Percentiles rank a stretch among this genome's conserved stretches.
phyloP scores from a whole-genome alignment of 2,888 invertebrate species.

The Eumacrocentrus americanus region DNA sequence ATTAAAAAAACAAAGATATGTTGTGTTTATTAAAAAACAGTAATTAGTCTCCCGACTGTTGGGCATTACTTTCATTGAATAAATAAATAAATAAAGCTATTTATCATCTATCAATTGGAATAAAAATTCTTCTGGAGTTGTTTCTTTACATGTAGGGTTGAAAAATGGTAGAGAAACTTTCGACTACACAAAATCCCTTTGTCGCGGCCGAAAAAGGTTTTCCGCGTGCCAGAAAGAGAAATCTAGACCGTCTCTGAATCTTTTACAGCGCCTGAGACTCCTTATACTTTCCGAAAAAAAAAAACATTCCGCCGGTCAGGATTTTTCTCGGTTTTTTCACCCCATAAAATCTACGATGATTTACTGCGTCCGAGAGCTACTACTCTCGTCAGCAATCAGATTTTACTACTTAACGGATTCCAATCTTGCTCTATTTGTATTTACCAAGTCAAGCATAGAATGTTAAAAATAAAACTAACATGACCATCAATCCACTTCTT shows the following conservation, averaged over 20 bases:
- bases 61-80: too few relatives aligned
- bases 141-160: neutral
- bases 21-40: constrained; percentile 14
- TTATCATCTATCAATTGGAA: neutral
- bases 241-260: constrained; percentile 32
- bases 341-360: constrained; percentile 22
- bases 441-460: constrained; percentile 1
- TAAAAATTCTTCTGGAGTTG: neutral
- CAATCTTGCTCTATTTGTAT: constrained; percentile 15
- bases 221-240: constrained; percentile 34
- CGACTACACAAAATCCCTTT: neutral
- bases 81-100: neutral
- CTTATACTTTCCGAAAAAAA: constrained; percentile 32
- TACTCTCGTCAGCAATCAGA: constrained; percentile 7
- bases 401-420: neutral
- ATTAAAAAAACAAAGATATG: neutral
- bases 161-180: neutral
- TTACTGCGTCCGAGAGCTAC: constrained; percentile 13
- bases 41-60: constrained; percentile 8
- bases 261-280: constrained; percentile 37
- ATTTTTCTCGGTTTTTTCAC: constrained; percentile 20
- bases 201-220: constrained; percentile 19
- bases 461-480: constrained; percentile 5
- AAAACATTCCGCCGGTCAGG: constrained; percentile 24
- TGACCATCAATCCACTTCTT: too few relatives aligned